Base-by-base conservation (phyloP, 2,113 vertebrate species). In the Argyrosomus japonicus region DNA sequence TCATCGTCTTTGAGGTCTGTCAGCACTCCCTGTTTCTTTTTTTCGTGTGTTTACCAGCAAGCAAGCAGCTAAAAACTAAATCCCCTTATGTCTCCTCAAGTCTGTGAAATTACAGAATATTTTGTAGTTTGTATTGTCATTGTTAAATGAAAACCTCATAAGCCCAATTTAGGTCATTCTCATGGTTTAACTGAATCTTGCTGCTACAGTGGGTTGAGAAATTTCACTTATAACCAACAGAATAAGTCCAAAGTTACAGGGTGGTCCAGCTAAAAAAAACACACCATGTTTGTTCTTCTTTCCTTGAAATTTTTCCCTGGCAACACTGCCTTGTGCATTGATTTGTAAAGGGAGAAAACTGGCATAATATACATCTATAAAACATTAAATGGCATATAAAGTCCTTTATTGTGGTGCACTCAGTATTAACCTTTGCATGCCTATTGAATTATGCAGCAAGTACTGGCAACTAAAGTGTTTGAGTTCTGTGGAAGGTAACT, bases 1-100 rank as follows among this genome's bases (percentile, higher is more conserved):
- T 99, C 77, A 99, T 99, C 3, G 98, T 99, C 23, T 99, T 99
- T 89, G 98, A 99, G 97, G 98, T 99, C 27, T 93, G 96, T 94
- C 40, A 23, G 47, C 45, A 9, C 27, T 74, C 21, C 25, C 1
- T 23, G 3, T 64, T 75, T 79, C n/a, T 63, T 70, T 78, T 69
- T 78, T 83, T 25, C 75, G 6, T 76, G n/a, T 74, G 29, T 76
- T 78, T 94, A 72, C 83, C 19, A 82, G 48, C 12, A 48, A 36
- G 82, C 29, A 94, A 95, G 95, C 95, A 96, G 68, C 77, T 76
- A 50, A 65, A 84, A 57, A 29, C n/a, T 40, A 65, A 87, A 87
- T 77, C 63, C 47, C 32, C 21, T 86, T 60, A 36, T 36, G 71
- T 75, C 21, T 58, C 13, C 71, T 47, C 10, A 27, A 32, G 18